Percentiles rank a stretch among this genome's conserved stretches.
These are phyloP conservation scores for Brachynemurus nebulosus DNA, from an alignment of 2,888 invertebrate genomes.

Conservation along the genomic window DNA sequence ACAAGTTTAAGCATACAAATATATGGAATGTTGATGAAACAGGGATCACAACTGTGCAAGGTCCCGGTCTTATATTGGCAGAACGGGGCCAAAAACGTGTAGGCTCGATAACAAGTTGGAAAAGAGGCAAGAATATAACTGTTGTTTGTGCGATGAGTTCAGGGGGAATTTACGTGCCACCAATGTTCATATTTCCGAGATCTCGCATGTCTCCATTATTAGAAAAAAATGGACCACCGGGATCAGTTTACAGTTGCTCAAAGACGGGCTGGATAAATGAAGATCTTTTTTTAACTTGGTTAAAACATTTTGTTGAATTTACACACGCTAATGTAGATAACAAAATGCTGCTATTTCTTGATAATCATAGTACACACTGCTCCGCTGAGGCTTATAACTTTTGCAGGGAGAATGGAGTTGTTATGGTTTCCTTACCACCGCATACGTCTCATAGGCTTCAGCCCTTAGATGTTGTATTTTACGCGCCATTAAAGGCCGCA, in stretches of 20 bases:
- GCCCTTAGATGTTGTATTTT: slow-evolving; percentile 6
- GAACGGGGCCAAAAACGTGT: slow-evolving; percentile 9
- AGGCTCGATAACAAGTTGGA: slow-evolving; percentile 8
- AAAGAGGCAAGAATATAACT: slow-evolving; percentile 7
- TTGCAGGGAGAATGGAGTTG: background rate
- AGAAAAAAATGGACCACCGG: slow-evolving; percentile 9
- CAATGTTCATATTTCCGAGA: slow-evolving; percentile 12
- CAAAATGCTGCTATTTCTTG: background rate
- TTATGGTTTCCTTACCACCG: background rate
- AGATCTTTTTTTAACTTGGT: slow-evolving; percentile 8
- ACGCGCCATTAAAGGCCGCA: slow-evolving; percentile 4
- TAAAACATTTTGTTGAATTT: slow-evolving; percentile 10
- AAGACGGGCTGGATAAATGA: slow-evolving; percentile 12
- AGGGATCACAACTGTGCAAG: slow-evolving; percentile 8
- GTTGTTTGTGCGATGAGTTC: slow-evolving; percentile 8
- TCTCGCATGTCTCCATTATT: slow-evolving; percentile 7
- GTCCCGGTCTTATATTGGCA: slow-evolving; percentile 8
- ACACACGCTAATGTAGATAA: slow-evolving; percentile 9
- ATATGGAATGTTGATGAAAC: background rate
- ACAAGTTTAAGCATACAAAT: background rate
- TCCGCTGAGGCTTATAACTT: background rate
- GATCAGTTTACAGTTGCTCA: background rate
- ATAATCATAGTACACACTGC: background rate
- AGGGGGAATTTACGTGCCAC: slow-evolving; percentile 9
- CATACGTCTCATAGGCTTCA: slow-evolving; percentile 5